Conservation (phyloP, 1,140 invertebrate species). For the Zaprionus ornatus region DNA sequence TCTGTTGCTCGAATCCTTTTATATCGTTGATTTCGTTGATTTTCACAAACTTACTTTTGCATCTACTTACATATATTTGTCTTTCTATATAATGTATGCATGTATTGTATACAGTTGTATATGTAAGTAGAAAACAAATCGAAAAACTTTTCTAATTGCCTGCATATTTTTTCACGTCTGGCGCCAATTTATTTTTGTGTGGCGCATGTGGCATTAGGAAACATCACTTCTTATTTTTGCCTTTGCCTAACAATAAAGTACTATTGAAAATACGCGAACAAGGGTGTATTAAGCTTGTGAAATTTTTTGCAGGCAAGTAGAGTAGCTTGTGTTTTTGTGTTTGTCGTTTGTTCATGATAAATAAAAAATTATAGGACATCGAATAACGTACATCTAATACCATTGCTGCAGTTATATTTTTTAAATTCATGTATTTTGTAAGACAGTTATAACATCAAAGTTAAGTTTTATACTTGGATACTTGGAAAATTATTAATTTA, state of each 20-base stretch:
- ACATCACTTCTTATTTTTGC: constrained; percentile 1
- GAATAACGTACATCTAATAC: too few species aligned
- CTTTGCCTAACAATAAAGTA: background rate
- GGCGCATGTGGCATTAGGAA: constrained; percentile 6
- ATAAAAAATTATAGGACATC: too few species aligned
- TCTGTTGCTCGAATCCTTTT: constrained; percentile 52
- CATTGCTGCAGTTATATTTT: too few species aligned
- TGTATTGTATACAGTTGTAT: constrained; percentile 6
- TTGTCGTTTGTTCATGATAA: too few species aligned
- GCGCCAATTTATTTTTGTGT: constrained; percentile 56
- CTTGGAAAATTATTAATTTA: too few species aligned
- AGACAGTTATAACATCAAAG: too few species aligned
- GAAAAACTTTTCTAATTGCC: constrained; percentile 62
- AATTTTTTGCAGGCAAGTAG: background rate
- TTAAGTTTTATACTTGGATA: too few species aligned
- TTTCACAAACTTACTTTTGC: background rate
- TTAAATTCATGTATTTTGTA: too few species aligned
- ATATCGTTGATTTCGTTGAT: constrained; percentile 8
- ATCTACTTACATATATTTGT: constrained; percentile 3
- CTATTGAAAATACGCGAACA: background rate
- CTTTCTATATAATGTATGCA: too few species aligned
- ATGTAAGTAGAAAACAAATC: constrained; percentile 40
- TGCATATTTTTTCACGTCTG: constrained; percentile 62
- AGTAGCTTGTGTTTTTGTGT: background rate
- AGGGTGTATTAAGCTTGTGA: background rate